Base-by-base conservation (phyloP, 2,797 vertebrate genomes). In the Tarsius wallacei region DNA sequence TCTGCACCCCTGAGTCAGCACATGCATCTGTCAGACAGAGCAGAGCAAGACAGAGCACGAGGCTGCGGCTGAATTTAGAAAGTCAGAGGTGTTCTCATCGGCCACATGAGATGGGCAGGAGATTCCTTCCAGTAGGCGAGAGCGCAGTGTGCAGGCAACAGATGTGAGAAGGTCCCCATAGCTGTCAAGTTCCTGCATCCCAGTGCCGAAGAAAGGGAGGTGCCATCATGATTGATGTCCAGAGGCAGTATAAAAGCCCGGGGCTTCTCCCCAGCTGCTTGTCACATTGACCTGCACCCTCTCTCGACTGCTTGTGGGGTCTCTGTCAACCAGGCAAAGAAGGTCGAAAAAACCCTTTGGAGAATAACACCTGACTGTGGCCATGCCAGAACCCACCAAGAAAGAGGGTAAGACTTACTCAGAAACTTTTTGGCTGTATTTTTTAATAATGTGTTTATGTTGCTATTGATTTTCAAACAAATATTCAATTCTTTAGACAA, bases 361-460 rank as follows among this genome's bases (percentile, higher is more conserved):
- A 98, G 97, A 98, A 98, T 98, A 99, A 98, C 97, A 98, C 98
- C 98, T 98, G 98, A 88, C 96, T 98, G 98, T 98, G 99, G 99
- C 98, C 99, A 99, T 99, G 99, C 99, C 99, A 98, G 99, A 99
- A 99, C 99, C 99, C 98, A 99, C 99, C 96, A 99, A 99, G 98
- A 99, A 99, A 99, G 99, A 99, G 87, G 99, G 99, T 99, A 99
- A 99, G 99, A 70, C 42, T 94, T 86, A 53, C 7, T 74, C 55
- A 3, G 47, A 63, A 89, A 33, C 0, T 0, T 93, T 96, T 97
- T 85, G 95, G 8, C 96, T 87, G 31, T 63, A 2, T 82, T 97
- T 96, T 97, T 87, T 26, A 63, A 53, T 33, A 55, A 13, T 73
- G 12, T 42, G 33, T 24, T 74, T 71, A 21, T 61, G 73, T 74